Conservation (phyloP, 2,113 vertebrate genomes). For the Saguinus imperator region DNA sequence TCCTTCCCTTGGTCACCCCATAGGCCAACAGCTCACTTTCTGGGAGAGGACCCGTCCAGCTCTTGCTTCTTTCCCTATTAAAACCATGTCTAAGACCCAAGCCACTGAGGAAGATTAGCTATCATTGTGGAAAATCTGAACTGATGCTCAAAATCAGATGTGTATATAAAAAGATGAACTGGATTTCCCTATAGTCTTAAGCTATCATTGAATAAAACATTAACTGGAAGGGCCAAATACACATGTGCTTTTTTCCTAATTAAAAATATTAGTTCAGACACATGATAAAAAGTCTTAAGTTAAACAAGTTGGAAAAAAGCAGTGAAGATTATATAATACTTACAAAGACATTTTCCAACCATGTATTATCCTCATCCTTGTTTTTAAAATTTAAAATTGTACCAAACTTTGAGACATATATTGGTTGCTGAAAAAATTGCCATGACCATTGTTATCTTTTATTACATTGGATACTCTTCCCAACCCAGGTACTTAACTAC, state of each 20-base stretch:
- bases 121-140: neutral
- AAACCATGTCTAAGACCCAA: neutral
- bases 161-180: neutral
- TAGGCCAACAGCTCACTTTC: neutral
- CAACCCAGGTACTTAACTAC: neutral
- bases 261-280: slow-evolving; percentile 1
- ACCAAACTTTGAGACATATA: neutral
- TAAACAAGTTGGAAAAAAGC: neutral
- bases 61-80: neutral
- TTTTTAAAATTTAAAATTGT: slow-evolving; percentile 28
- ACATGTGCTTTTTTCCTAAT: neutral
- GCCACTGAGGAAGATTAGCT: neutral
- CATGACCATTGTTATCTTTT: neutral
- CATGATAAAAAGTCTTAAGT: neutral
- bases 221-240: neutral
- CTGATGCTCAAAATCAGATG: slow-evolving; percentile 5
- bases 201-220: neutral
- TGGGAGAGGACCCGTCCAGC: neutral
- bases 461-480: neutral
- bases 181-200: neutral
- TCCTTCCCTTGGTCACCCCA: neutral
- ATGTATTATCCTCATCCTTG: neutral
- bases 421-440: neutral
- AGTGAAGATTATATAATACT: slow-evolving; percentile 15
- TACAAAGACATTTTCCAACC: slow-evolving; percentile 24